These are phyloP conservation scores for Pseudococcus viburni DNA, from an alignment of 2,888 invertebrate genomes.

Conservation along the genomic window DNA sequence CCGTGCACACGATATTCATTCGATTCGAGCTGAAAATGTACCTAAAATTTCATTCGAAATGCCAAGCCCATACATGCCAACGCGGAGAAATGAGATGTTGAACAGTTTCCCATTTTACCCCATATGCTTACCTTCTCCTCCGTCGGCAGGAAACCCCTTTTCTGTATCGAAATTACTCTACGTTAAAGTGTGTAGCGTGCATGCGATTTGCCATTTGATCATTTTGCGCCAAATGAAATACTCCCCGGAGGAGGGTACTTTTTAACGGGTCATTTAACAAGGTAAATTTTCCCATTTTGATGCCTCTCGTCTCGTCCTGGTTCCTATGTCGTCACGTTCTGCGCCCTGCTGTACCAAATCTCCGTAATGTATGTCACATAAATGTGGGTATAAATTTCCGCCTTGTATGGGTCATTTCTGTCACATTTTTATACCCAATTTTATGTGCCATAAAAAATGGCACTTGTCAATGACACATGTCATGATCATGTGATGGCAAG, in stretches of 20 bases:
- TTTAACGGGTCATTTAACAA: slow-evolving; percentile 39
- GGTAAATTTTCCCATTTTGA: slow-evolving; percentile 21
- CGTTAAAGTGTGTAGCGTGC: not conserved
- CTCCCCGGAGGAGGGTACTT: slow-evolving; percentile 31
- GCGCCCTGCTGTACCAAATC: too few relatives aligned
- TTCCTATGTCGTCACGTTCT: too few relatives aligned
- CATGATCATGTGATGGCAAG: too few relatives aligned
- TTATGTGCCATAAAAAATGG: too few relatives aligned
- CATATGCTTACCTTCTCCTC: not conserved
- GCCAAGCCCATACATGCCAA: not conserved
- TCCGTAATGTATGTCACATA: too few relatives aligned
- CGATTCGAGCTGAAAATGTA: not conserved
- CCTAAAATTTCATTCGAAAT: not conserved
- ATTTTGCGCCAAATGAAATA: slow-evolving; percentile 36
- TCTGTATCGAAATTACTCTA: not conserved
- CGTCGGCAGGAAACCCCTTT: not conserved
- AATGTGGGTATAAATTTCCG: too few relatives aligned
- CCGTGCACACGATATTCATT: not conserved
- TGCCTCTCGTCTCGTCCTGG: not conserved
- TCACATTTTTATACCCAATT: too few relatives aligned
- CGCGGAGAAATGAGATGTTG: not conserved
- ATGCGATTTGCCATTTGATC: slow-evolving; percentile 34
- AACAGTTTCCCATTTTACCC: not conserved
- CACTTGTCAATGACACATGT: too few relatives aligned
- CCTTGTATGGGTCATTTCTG: too few relatives aligned